Evolutionary conservation across 1,140 invertebrate genomes (phyloP), one percentile per base, ranked within the genome.

Genomic region (Planococcus citri): DNA sequence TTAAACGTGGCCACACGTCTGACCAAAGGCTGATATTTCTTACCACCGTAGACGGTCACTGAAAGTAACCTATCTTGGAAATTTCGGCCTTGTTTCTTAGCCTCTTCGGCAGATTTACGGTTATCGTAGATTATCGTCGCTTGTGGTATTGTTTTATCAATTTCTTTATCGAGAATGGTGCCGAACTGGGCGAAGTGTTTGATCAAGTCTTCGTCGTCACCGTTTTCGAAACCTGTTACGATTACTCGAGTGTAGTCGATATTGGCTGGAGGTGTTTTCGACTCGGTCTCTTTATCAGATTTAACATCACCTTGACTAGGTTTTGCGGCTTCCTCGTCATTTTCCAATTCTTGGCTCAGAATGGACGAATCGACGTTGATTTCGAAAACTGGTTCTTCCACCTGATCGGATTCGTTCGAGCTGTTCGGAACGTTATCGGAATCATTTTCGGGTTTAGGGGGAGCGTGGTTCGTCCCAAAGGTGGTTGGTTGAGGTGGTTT

Each of bases 91-190:
- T 87, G 85, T 22, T 80, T 75, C 68, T 86, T 76, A 0, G 86
- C 86, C 9, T 84, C 79, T 77, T 91, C 89, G 1, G 89, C 89
- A 72, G 88, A 85, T 76, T 87, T 88, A 73, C 89, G 81, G 10
- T 85, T 83, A 73, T 87, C 85, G 75, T 84, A 92, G 74, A 86
- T 86, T 41, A 91, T 78, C 29, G 88, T 84, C 68, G 88, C 80
- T 60, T 86, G 85, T 22, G 86, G 86, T 64, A 83, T 83, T 17
- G 82, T 82, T 27, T 85, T 82, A 76, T 88, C 87, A 67, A 82
- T 81, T 67, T 86, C 82, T 73, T 86, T 84, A 74, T 86, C 86
- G 1, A 86, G 81, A 70, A 91, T 85, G 75, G 86, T 84, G 60
- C 88, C 88, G 77, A 82, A 88, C 83, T 86, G 82, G 86, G 90